Percentiles rank a stretch among this genome's conserved stretches.
Evolutionary conservation across 2,113 vertebrate species (phyloP).

Genomic region (Cyrtonyx montezumae): DNA sequence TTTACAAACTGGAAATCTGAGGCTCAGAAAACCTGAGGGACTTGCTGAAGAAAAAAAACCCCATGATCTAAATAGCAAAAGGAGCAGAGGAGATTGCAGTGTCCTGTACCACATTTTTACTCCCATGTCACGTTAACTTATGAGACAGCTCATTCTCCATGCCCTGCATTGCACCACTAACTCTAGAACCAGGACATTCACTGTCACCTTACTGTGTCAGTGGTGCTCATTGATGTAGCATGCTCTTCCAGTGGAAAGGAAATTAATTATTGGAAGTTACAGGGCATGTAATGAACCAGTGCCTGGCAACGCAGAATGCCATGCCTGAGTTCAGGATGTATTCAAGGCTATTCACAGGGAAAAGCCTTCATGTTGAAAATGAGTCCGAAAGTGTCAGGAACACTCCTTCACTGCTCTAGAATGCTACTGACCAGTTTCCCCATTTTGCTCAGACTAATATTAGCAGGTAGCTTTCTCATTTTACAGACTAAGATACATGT

Average conservation of each 20-base stretch:
- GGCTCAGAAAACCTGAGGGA: slow-evolving; percentile 9
- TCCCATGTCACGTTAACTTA: not conserved
- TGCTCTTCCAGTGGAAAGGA: not conserved
- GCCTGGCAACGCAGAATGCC: not conserved
- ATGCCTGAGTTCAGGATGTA: not conserved
- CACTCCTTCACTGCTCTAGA: not conserved
- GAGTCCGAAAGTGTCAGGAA: not conserved
- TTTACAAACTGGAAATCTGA: not conserved
- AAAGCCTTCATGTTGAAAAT: slow-evolving; percentile 34
- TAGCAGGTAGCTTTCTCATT: not conserved
- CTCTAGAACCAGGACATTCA: slow-evolving; percentile 9
- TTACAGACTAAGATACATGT: not conserved
- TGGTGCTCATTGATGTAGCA: not conserved
- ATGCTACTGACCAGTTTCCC: not conserved
- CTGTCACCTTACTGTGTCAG: not conserved
- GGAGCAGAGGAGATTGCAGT: not conserved
- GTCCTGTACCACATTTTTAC: not conserved
- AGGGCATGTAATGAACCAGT: not conserved
- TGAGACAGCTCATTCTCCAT: not conserved
- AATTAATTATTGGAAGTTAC: slow-evolving; percentile 23
- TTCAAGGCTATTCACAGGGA: not conserved
- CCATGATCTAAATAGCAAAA: not conserved
- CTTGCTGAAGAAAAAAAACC: slow-evolving; percentile 8
- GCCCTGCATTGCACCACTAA: not conserved
- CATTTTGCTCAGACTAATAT: not conserved